Evolutionary conservation across 2,113 vertebrate species (phyloP), one percentile per base, ranked within the genome.

Genomic region (Melospiza melodia): DNA sequence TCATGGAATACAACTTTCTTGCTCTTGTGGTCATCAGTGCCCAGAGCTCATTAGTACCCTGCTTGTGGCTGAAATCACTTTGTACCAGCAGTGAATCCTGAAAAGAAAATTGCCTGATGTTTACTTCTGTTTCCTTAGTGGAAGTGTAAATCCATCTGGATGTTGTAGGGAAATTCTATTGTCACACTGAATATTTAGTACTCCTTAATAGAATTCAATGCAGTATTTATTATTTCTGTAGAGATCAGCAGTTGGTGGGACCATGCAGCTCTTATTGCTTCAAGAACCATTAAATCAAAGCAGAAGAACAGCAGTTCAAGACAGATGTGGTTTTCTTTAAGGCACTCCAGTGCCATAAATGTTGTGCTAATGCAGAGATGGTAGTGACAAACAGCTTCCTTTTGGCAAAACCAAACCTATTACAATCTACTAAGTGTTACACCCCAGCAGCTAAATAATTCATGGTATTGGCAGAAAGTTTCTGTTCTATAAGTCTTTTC

Each of bases 391-490:
- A 68, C 41, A 88, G 33, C 66, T 89, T 88, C 79, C 68, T 81
- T 87, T 93, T 87, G 77, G 82, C 90, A 68, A 83, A 93, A 92
- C 41, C 30, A 83, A 96, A 43, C n/a, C 68, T 68, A 76, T 92
- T 86, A 69, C 59, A 84, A 65, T 39, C 62, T 91, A 72, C 88
- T 89, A 88, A 84, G 48, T 49, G 65, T 25, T 89, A 51, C 37
- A 76, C 15, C 49, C 44, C 62, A 91, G 75, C 39, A 93, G 69
- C 65, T 84, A 74, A 95, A 93, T 94, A 93, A 91, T 95, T 88
- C 85, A 80, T 44, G 15, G 17, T 80, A 91, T 63, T 95, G 93
- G 61, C 90, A 95, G 62, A 62, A 92, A n/a, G 22, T 33, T 62
- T 69, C 65, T 91, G 31, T 61, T 73, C 46, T 66, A 2, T 30